phyloP scores from a whole-genome alignment of 2,888 invertebrate genomes.

The Tenthredo scrophulariae region DNA sequence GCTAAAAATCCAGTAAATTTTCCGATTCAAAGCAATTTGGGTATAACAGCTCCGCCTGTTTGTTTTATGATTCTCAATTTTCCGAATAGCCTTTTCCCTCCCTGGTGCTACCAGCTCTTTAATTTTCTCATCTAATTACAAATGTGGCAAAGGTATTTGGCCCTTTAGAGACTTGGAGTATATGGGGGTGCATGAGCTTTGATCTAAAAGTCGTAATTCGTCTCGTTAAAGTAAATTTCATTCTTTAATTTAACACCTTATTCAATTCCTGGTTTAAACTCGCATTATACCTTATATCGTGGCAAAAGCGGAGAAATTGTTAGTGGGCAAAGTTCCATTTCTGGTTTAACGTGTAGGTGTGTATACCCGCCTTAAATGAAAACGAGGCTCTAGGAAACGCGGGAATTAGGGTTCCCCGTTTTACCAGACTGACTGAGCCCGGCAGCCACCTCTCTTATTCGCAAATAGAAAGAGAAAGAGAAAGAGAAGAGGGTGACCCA shows the following conservation, averaged over 20 bases:
- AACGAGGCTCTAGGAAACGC: constrained; percentile 32
- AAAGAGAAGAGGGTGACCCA: constrained; percentile 28
- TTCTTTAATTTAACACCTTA: neutral
- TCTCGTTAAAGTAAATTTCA: neutral
- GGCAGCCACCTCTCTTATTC: neutral
- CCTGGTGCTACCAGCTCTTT: neutral
- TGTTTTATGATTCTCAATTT: constrained; percentile 1
- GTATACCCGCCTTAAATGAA: constrained; percentile 17
- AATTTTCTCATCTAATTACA: neutral
- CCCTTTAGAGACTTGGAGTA: neutral
- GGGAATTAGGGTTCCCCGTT: constrained; percentile 29
- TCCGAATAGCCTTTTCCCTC: neutral
- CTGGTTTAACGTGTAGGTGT: constrained; percentile 22
- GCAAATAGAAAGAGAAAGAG: neutral
- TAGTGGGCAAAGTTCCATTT: neutral
- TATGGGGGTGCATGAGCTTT: neutral
- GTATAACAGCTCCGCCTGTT: neutral
- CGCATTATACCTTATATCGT: neutral
- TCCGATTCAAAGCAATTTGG: neutral
- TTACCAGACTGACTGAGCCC: neutral
- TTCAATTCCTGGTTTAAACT: neutral
- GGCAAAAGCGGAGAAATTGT: neutral
- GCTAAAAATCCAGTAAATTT: neutral
- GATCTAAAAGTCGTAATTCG: neutral
- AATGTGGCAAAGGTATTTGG: neutral